Base-by-base conservation (phyloP, 2,888 invertebrate genomes). In the Euproctis similis region DNA sequence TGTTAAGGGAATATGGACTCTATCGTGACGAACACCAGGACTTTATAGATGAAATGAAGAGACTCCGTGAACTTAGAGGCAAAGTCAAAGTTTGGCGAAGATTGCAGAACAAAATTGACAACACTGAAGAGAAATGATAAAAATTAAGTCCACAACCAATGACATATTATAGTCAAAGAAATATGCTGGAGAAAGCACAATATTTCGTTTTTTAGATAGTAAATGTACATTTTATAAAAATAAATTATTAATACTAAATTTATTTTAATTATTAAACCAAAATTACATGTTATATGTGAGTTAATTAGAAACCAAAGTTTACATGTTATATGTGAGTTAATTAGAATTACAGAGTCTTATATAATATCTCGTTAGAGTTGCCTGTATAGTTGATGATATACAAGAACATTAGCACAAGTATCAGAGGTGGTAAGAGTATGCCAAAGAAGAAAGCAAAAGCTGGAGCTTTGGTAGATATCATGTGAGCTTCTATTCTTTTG, bases 11-110 rank as follows among this genome's bases (percentile, higher is more conserved):
- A 34, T 94, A 94, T 52, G 95, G 95, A 0, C 76, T 95, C 3
- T 95, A 86, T 68, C 87, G 95, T 34, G 95, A 96, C 59, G 96
- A 96, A 63, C 96, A 96, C 71, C 87, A 91, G 59, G 96, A 96
- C 72, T 96, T 95, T 59, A 90, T 89, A 47, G 95, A 96, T 26
- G 96, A 96, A 76, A 94, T 94, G 90, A 87, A 87, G 44, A 86
- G 95, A 32, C 74, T 94, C 49, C 85, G 92, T 31, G 89, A 87
- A 32, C 78, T 96, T 8, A 78, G 94, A 32, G 96, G 96, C 6
- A 96, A 95, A 67, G 87, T 86, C 1, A 84, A 88, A 34, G 78
- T 78, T 9, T 82, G 80, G 81, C 63, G 54, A 21, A 78, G 88
- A 26, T 81, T 33, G 76, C 86, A 28, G 81, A n/a, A 86, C 12